Percentiles rank a stretch among this genome's conserved stretches.
phyloP scores from a whole-genome alignment of 2,797 vertebrate genomes.

The Spinus olivaceus region DNA sequence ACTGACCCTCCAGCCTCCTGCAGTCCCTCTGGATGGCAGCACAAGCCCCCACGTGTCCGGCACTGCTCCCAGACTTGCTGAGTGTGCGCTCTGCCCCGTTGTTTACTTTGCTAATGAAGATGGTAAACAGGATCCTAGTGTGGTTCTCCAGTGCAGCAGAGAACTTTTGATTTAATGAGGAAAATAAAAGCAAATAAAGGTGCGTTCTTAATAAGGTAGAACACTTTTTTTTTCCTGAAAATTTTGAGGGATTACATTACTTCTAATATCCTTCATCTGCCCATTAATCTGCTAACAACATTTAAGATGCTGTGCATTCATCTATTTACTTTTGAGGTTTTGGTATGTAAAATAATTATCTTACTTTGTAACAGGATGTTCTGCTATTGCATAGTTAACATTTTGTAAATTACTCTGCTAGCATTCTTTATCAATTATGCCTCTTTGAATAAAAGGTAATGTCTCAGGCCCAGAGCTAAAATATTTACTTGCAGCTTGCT shows the following conservation, averaged over 20 bases:
- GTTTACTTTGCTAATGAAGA: background rate
- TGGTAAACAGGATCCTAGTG: background rate
- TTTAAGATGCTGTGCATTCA: slow-evolving; percentile 31
- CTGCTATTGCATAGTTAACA: slow-evolving; percentile 31
- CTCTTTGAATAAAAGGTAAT: slow-evolving; percentile 55
- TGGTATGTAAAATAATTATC: slow-evolving; percentile 57
- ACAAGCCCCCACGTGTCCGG: rapidly evolving
- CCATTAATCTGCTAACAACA: slow-evolving; percentile 26
- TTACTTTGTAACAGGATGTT: slow-evolving; percentile 57
- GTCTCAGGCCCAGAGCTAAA: slow-evolving; percentile 44
- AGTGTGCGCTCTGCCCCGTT: rapidly evolving
- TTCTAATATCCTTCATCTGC: background rate
- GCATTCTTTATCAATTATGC: slow-evolving; percentile 49
- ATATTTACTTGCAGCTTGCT: slow-evolving; percentile 52
- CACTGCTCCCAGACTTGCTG: background rate
- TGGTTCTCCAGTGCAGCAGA: background rate
- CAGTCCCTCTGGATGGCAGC: background rate
- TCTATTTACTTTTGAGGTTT: slow-evolving; percentile 48
- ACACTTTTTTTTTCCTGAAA: background rate
- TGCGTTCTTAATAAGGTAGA: background rate
- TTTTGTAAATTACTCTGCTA: slow-evolving; percentile 57
- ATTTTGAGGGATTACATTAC: background rate
- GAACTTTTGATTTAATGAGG: background rate
- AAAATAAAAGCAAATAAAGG: background rate
- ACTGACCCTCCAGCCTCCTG: background rate